Evolutionary conservation across 1,140 invertebrate species (phyloP), one percentile per base, ranked within the genome.

Genomic region (Stegodyphus mimosarum): DNA sequence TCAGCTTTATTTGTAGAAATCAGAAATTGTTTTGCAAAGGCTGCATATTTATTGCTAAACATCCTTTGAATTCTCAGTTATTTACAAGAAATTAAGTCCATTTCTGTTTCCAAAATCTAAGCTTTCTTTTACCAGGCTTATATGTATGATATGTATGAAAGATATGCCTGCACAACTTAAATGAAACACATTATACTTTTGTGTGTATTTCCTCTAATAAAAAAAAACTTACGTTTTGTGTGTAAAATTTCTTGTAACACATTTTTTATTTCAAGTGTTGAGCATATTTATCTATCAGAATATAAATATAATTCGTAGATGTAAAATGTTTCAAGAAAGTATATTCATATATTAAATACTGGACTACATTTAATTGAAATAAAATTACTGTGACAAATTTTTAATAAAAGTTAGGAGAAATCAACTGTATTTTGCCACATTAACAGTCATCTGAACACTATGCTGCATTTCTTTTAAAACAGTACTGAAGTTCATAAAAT

Each of bases 181-280:
- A 60, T 15, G 18, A 76, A 64, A 66, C 81, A 66, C 18, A 75
- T 55, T 67, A 83, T 64, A 74, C n/a, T 18, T 49, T 66, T 83
- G 71, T 83, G 80, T 83, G 70, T 81, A 55, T 81, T 67, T 81
- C 71, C 80, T 83, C 80, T 64, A 83, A 67, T 60, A 60, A 60
- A 60, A 60, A 60, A 60, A 60, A 60, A 10, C 9, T 60, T 60
- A 10, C 15, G 5, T 60, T 9, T 60, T 9, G 15, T 10, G 55
- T 60, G 9, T 60, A 10, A 15, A 60, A 10, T 60, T 60, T 60
- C 15, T 60, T 60, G 9, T 60, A 10, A 60, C 15, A 60, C 15
- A 60, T 60, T 60, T 60, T 55, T 33, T 1, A 33, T 33, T 33
- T 33, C 33, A 33, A 33, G 33, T 33, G 3, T 33, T 1, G 33